These are phyloP conservation scores for Tretioscincus oriximinensis DNA, from an alignment of 2,113 vertebrate genomes.

Conservation along the genomic window DNA sequence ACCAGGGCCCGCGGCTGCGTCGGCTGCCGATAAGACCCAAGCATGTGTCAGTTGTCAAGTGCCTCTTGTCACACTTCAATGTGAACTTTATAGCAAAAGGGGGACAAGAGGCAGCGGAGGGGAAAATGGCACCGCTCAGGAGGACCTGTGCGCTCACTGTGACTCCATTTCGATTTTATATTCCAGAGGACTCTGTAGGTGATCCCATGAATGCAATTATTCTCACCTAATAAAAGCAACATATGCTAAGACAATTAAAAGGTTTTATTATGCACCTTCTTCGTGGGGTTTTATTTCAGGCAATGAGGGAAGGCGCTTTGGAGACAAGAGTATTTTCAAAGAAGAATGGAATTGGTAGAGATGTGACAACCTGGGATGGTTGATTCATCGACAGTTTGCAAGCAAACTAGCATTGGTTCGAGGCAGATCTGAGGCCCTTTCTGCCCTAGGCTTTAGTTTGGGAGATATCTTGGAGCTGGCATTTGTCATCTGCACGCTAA, in stretches of 20 bases:
- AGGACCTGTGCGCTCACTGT: conserved; percentile 99
- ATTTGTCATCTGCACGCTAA: no score
- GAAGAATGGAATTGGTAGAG: no score
- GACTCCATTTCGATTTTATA: conserved; percentile 99
- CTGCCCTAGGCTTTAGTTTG: no score
- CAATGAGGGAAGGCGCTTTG: conserved; percentile 41
- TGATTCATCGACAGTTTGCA: no score
- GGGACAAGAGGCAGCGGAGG: conserved; percentile 91
- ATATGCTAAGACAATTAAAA: conserved; percentile 99
- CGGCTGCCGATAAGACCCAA: conserved; percentile 87
- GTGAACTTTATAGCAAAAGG: conserved; percentile 86
- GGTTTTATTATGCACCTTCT: conserved; percentile 96
- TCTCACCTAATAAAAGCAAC: conserved; percentile 99
- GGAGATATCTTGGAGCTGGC: no score
- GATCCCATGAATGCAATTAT: conserved; percentile 99
- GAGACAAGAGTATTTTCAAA: conserved; percentile 31
- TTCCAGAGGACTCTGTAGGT: conserved; percentile 96
- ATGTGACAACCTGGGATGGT: neutral
- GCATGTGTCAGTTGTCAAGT: conserved; percentile 84
- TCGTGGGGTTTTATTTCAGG: conserved; percentile 85
- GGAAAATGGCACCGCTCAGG: conserved; percentile 91
- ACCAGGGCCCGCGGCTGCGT: conserved; percentile 82
- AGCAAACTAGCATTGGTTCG: no score
- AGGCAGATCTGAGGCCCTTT: no score
- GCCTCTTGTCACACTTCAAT: conserved; percentile 90